Evolutionary conservation across 1,140 invertebrate genomes (phyloP), one percentile per base, ranked within the genome.

Genomic region (Lamellibrachia luymesi): DNA sequence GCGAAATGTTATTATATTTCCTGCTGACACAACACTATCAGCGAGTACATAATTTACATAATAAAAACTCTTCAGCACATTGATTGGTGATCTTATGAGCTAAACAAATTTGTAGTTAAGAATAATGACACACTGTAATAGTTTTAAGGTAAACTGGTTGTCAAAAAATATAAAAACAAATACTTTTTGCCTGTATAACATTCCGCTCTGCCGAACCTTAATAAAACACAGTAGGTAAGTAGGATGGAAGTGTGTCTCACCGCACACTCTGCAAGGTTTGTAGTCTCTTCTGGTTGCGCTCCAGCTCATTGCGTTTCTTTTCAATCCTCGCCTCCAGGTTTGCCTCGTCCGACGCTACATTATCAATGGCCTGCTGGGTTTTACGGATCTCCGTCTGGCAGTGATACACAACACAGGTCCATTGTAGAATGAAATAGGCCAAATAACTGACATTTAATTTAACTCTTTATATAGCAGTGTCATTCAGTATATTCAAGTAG

Each of bases 241-340:
- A 17, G 17, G 17, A 92, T 22, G 22, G 17, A 49, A 25, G 25
- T 38, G 13, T 90, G 25, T 92, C 95, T 95, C 95, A 98, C 98
- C 97, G 97, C 89, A 99, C 99, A 97, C 98, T 99, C 96, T 98
- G 98, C 94, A 99, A 97, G 0, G 99, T 98, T 51, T 96, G 95
- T 89, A 99, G 96, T 92, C 99, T 96, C 96, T 99, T 99, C 95
- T 98, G 98, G 95, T 98, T 98, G 94, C 99, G 97, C 94, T 99
- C 98, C 92, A 99, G 97, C 96, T 99, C 99, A 5, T 97, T 97
- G 94, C 97, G 97, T 94, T 98, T 98, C 91, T 99, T 98, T 95
- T 99, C 98, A 94, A 99, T 98, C 97, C 99, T 99, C 2, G 97
- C 97, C 94, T 99, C 98, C 0, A 99, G 96, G 94, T 97, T 98